Percentiles rank a stretch among this genome's conserved stretches.
Conservation (phyloP, 2,113 vertebrate genomes). For the Gyps fulvus region DNA sequence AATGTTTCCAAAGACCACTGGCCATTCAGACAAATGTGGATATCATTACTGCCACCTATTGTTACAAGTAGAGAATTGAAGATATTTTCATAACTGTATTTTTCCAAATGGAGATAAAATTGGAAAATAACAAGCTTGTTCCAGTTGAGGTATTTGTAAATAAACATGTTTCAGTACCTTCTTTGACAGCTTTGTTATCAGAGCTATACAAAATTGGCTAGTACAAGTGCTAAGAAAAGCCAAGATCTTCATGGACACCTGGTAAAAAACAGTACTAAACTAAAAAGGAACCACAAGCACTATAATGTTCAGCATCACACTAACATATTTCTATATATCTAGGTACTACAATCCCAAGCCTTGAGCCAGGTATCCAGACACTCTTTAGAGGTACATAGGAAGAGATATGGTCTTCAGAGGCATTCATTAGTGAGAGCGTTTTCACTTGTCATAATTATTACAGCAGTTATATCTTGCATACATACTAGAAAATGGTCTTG, state of each 20-base stretch:
- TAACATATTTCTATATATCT: neutral
- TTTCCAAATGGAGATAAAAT: neutral
- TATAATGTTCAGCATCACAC: neutral
- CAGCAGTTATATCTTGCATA: neutral
- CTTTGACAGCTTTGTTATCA: neutral
- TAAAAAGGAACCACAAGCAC: neutral
- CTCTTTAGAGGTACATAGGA: neutral
- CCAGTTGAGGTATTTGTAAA: neutral
- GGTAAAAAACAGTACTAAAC: neutral
- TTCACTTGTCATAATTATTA: neutral
- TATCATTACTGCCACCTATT: slow-evolving; percentile 65
- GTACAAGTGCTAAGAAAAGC: neutral
- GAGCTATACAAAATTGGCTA: neutral
- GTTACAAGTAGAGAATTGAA: slow-evolving; percentile 22
- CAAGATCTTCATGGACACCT: neutral
- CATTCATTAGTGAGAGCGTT: neutral
- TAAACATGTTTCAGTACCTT: neutral
- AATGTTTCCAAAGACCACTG: neutral
- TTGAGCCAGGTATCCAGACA: neutral
- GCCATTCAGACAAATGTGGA: neutral
- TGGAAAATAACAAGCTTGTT: neutral
- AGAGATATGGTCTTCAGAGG: neutral
- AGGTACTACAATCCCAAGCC: neutral
- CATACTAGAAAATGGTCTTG: neutral
- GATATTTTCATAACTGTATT: neutral